phyloP scores from a whole-genome alignment of 2,797 vertebrate species.

The Sternarchorhynchus goeldii region DNA sequence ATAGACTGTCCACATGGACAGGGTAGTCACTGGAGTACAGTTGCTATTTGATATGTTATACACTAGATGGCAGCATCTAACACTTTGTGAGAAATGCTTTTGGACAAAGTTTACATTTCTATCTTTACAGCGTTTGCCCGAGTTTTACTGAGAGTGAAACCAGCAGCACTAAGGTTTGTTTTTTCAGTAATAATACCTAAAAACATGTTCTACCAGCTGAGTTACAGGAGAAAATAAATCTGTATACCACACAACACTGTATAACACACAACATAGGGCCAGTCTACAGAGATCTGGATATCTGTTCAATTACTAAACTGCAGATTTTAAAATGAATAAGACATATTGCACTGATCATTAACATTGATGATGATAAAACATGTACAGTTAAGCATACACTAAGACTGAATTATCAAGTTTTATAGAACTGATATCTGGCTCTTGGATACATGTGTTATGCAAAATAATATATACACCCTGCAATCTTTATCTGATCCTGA shows the following conservation, averaged over 20 bases:
- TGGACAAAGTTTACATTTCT: no score
- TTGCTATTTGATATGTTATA: neutral
- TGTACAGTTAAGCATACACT: neutral
- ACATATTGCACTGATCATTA: neutral
- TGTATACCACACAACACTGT: no score
- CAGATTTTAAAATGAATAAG: neutral
- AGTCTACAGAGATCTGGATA: no score
- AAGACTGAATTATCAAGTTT: slow-evolving; percentile 27
- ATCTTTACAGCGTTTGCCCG: no score
- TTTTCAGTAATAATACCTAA: no score
- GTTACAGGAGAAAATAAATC: no score
- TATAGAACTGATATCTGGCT: neutral
- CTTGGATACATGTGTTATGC: neutral
- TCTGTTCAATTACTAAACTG: no score
- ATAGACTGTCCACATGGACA: no score
- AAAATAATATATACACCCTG: neutral
- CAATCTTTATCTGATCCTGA: neutral
- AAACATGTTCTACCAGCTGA: no score
- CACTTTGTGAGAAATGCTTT: neutral
- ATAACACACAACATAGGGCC: neutral
- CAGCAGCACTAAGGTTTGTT: no score
- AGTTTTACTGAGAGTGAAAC: no score
- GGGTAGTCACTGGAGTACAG: neutral
- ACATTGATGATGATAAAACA: neutral
- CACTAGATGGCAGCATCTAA: slow-evolving; percentile 11